A percentile compares a stretch with the other conserved stretches of the same genome.
Evolutionary conservation across 2,113 vertebrate species (phyloP).

Genomic region (Spilogale gracilis): DNA sequence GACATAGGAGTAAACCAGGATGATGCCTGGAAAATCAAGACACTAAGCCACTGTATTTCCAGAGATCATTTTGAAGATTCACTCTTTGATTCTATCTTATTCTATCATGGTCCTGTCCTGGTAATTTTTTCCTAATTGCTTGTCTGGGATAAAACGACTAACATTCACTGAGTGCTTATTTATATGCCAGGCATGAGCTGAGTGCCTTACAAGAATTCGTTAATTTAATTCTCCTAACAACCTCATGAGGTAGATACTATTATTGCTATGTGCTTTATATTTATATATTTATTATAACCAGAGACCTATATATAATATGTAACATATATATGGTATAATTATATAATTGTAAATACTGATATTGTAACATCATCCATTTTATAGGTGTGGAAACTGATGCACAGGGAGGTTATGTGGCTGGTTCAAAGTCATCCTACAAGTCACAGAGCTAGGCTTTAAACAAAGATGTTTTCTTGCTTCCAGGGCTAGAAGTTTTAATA

Average conservation of each 20-base stretch:
- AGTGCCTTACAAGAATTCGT: neutral
- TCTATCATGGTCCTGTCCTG: conserved; percentile 21
- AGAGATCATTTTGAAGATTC: neutral
- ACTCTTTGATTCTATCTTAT: conserved; percentile 1
- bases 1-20: neutral
- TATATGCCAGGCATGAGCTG: neutral
- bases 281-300: conserved; percentile 28
- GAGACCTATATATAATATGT: neutral
- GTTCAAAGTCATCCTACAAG: neutral
- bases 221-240: conserved; percentile 25
- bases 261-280: neutral
- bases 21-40: neutral
- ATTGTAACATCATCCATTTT: neutral
- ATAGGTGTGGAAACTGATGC: neutral
- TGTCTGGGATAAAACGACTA: conserved; percentile 44
- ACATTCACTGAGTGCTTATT: neutral
- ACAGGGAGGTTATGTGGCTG: neutral
- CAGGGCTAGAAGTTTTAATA: neutral
- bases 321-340: neutral
- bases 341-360: neutral
- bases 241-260: neutral
- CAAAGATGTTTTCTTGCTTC: neutral
- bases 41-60: neutral
- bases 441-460: neutral
- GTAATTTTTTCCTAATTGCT: conserved; percentile 24